Base-by-base conservation (phyloP, 2,797 vertebrate species). In the Synanceia verrucosa region DNA sequence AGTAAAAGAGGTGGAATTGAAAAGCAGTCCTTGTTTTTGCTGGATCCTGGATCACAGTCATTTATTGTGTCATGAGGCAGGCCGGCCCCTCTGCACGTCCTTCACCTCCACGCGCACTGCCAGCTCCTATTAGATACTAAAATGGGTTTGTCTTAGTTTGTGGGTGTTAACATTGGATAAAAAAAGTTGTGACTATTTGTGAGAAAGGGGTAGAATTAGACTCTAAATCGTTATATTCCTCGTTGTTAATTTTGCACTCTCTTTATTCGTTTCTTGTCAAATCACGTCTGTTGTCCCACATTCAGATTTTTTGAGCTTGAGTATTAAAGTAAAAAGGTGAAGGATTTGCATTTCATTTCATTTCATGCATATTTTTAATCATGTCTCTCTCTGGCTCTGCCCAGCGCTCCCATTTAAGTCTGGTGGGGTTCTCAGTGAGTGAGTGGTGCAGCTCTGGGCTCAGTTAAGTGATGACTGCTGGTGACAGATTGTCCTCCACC, bases 21-120 rank as follows among this genome's bases (percentile, higher is more conserved):
- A 91, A 92, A 91, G 90, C 88, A 76, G 86, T 50, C 80, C 90
- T 90, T 89, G 86, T 90, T 93, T 92, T 92, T 73, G 88, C 88
- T 82, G 80, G 84, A 84, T 85, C 79, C 69, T 34, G 56, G 66
- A 86, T 90, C 86, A 68, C 82, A 90, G 83, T 91, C 89, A 91
- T 92, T 90, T 90, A 91, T 91, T 89, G 85, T 87, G 86, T 86
- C 71, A 78, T 18, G 79, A 79, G 88, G 88, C 81, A 70, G 84
- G 78, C 70, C 69, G 26, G 83, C 71, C 73, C 70, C 79, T 65
- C 73, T 9, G 29, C 74, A 58, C 39, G 80, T 88, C 91, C 88
- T 91, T 91, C 89, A 88, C 89, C 86, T 80, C 78, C 79, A 37
- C 23, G 2, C 59, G 75, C 87, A 56, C 39, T 63, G 73, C 83